These are phyloP conservation scores for Hylomyscus alleni DNA, from an alignment of 2,797 vertebrate species.

Conservation along the genomic window DNA sequence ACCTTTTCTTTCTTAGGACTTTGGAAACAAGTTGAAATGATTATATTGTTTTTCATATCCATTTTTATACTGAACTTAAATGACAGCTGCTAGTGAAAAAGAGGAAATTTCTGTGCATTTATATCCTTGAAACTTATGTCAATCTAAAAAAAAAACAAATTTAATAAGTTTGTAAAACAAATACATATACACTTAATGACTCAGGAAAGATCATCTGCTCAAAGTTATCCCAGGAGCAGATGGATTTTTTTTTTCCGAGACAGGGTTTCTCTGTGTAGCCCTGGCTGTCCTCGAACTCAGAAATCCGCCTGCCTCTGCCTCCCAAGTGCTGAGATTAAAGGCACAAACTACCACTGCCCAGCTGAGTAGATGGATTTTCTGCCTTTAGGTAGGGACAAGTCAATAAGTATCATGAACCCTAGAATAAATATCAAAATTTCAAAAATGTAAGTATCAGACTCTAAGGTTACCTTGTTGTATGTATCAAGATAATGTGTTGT, in stretches of 20 bases:
- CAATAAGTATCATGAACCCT: conserved; percentile 27
- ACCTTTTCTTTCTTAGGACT: conserved; percentile 41
- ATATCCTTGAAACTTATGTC: conserved; percentile 1
- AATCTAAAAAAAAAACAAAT: conserved; percentile 28
- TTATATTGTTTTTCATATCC: conserved; percentile 67
- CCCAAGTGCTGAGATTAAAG: no score
- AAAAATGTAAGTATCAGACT: conserved; percentile 46
- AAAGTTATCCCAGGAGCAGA: not conserved
- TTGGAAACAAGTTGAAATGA: conserved; percentile 62
- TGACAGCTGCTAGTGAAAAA: conserved; percentile 81
- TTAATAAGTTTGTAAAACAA: conserved; percentile 22
- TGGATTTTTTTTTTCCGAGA: not conserved
- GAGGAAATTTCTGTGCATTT: conserved; percentile 34
- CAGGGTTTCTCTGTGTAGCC: no score
- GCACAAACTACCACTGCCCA: no score
- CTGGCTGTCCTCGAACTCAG: no score
- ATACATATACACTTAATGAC: conserved; percentile 9
- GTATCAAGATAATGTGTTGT: not conserved
- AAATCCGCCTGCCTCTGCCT: no score
- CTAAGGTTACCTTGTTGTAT: not conserved
- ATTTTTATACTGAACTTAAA: conserved; percentile 60
- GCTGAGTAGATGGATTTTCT: not conserved
- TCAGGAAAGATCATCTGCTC: not conserved
- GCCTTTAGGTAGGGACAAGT: not conserved
- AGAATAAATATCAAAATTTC: not conserved